Conservation (phyloP, 2,797 vertebrate species). For the Ispidina picta region DNA sequence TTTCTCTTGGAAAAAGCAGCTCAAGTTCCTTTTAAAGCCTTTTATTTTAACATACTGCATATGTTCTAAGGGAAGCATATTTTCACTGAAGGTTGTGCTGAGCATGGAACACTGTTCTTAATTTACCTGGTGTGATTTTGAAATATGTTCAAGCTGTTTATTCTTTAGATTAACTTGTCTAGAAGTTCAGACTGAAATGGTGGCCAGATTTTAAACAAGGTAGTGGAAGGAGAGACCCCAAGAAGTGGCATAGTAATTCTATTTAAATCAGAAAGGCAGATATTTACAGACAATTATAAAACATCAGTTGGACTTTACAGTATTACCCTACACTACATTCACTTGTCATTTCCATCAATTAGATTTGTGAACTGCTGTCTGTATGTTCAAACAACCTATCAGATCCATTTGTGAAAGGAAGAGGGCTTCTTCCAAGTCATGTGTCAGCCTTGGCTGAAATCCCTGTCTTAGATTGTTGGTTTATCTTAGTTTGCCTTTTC, state of each 20-base stretch:
- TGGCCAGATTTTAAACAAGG: not conserved
- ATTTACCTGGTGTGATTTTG: conserved; percentile 27
- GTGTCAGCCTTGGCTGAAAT: not conserved
- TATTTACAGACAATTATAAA: conserved; percentile 1
- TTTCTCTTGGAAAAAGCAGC: conserved; percentile 24
- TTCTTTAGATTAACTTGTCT: conserved; percentile 28
- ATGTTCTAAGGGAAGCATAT: not conserved
- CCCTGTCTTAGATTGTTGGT: not conserved
- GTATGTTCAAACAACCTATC: not conserved
- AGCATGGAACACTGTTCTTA: conserved; percentile 25
- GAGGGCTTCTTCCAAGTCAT: not conserved
- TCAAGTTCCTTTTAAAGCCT: not conserved
- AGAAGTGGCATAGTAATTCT: not conserved
- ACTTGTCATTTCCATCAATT: not conserved
- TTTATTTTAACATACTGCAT: not conserved
- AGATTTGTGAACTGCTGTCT: not conserved
- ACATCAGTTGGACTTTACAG: not conserved
- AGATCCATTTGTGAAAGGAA: not conserved
- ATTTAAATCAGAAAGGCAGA: conserved; percentile 5
- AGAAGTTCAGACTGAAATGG: not conserved
- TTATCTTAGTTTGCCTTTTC: conserved; percentile 4
- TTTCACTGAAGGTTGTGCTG: conserved; percentile 13
- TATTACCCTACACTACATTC: not conserved
- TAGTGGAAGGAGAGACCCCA: not conserved
- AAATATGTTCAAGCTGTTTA: not conserved